Conservation (phyloP, 2,797 vertebrate species). For the Microtus californicus region DNA sequence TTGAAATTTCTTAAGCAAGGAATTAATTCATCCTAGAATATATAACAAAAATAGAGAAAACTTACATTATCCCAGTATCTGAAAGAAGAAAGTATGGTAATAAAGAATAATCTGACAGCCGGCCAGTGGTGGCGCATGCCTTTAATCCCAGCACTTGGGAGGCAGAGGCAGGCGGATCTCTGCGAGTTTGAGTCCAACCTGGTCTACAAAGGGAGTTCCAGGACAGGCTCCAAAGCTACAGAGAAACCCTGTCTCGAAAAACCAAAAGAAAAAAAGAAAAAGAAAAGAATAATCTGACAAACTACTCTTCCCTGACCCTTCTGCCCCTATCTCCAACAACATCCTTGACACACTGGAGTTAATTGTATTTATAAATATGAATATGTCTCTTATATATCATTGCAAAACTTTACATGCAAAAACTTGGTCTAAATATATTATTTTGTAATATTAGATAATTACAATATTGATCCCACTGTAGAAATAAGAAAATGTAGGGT, state of each 20-base stretch:
- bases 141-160: no score
- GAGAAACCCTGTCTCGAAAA: no score
- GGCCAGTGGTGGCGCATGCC: no score
- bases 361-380: background rate
- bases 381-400: background rate
- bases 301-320: background rate
- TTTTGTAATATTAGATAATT: background rate
- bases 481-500: background rate
- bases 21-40: conserved; percentile 4
- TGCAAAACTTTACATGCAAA: background rate
- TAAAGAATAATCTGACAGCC: conserved; percentile 24
- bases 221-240: no score
- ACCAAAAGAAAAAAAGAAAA: no score
- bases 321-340: background rate
- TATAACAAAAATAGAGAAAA: conserved; percentile 28
- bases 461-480: conserved; percentile 22
- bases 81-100: background rate
- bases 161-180: no score
- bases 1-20: background rate
- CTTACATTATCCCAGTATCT: background rate
- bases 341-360: background rate
- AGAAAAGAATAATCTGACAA: conserved; percentile 22
- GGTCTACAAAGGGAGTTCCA: no score
- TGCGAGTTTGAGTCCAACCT: no score
- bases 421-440: background rate